Evolutionary conservation across 1,140 invertebrate species (phyloP).

Genomic region (Drosophila truncata): DNA sequence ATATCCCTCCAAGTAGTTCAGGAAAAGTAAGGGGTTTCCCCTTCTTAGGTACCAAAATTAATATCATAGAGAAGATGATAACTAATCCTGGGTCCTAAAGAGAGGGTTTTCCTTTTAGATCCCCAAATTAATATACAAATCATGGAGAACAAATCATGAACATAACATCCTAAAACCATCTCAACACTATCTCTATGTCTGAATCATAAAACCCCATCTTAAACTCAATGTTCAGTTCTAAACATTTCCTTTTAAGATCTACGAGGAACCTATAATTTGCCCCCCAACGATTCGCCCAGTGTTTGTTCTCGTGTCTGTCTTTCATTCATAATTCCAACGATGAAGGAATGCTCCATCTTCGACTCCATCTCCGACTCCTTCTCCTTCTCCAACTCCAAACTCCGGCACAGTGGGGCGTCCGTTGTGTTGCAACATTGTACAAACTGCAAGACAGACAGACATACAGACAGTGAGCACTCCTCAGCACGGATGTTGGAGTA

Average conservation of each 20-base stretch:
- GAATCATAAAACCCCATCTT: neutral
- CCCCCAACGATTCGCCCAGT: neutral
- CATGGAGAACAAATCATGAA: neutral
- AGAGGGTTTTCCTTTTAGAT: neutral
- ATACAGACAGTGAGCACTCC: neutral
- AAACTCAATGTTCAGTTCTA: neutral
- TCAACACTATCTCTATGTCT: neutral
- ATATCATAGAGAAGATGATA: too few relatives aligned
- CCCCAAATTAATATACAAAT: neutral
- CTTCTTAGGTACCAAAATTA: too few relatives aligned
- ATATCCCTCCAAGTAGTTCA: neutral
- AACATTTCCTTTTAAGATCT: neutral
- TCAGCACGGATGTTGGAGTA: neutral
- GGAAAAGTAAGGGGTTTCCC: too few relatives aligned
- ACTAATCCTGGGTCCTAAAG: too few relatives aligned
- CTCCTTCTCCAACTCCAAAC: neutral
- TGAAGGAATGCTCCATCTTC: conserved; percentile 1
- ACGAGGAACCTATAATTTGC: conserved; percentile 21
- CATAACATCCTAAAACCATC: neutral
- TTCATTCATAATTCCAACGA: conserved; percentile 27
- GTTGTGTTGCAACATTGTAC: conserved; percentile 17
- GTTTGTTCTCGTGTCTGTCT: neutral
- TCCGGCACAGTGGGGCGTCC: conserved; percentile 1
- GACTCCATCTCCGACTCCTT: too few relatives aligned
- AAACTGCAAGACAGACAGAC: neutral